Evolutionary conservation across 2,113 vertebrate species (phyloP), one percentile per base, ranked within the genome.

Genomic region (Ailurus styani): DNA sequence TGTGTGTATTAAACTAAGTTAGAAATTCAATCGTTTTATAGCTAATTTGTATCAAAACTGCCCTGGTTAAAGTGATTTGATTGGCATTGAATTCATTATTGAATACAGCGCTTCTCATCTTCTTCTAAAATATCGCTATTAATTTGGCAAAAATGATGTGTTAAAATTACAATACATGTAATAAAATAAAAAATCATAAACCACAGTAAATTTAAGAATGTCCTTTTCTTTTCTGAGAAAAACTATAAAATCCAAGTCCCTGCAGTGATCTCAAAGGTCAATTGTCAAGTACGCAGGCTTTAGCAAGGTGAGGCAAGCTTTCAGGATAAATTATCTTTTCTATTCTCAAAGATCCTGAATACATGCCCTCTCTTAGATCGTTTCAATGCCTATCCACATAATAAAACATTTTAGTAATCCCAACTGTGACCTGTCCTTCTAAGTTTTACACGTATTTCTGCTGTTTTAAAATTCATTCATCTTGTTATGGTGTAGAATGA

Each of bases 111-210:
- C 9, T 95, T 95, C 45, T 93, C 27, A 45, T 79, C 5, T 75
- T 90, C 45, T n/a, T 89, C 29, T 68, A 93, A 97, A 94, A 91
- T 64, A 68, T 70, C 87, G 54, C 50, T 68, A 57, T 92, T 93
- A 90, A 77, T n/a, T 86, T 95, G 50, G 52, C 60, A 91, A 96
- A 91, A 84, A 83, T 50, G 47, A 37, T 79, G 23, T 94, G 45
- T 88, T 82, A 82, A 93, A 88, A 92, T 92, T 93, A 47, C 3
- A 78, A 54, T 70, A 57, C 79, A 0, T 42, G 4, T 89, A 77
- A 57, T 96, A 96, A 96, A 96, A 83, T 77, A 93, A 93, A 52
- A 95, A 94, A 93, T 29, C 75, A 25, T 94, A 96, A 84, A 45
- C 62, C 54, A 77, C 23, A 57, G 73, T 96, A 31, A 82, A 79